These are phyloP conservation scores for Panulirus ornatus DNA, from an alignment of 1,140 invertebrate genomes.

Conservation along the genomic window DNA sequence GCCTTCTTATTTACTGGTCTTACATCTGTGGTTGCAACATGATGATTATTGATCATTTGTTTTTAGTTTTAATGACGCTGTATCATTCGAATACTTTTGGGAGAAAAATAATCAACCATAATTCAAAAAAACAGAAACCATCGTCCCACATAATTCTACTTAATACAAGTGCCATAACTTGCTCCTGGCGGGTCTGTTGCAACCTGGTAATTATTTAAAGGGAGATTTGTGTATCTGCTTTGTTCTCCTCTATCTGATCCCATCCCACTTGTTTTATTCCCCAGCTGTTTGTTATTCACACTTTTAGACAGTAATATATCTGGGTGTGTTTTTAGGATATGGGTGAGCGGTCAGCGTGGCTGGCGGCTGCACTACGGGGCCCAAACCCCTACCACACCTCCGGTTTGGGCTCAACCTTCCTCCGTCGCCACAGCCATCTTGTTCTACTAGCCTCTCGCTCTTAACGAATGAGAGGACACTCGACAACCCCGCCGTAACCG, in stretches of 20 bases:
- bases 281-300: conserved; percentile 62
- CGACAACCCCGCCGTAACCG: too few relatives aligned
- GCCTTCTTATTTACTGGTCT: conserved; percentile 69
- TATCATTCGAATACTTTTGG: not conserved
- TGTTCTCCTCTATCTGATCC: conserved; percentile 60
- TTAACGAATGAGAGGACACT: too few relatives aligned
- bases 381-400: too few relatives aligned
- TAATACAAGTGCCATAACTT: not conserved
- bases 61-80: conserved; percentile 50
- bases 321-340: not conserved
- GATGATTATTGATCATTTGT: conserved; percentile 65
- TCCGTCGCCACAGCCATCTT: too few relatives aligned
- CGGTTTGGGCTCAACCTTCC: too few relatives aligned
- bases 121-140: not conserved
- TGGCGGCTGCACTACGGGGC: too few relatives aligned
- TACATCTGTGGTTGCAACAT: conserved; percentile 66
- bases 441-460: too few relatives aligned
- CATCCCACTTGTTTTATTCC: conserved; percentile 53
- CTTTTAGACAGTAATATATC: conserved; percentile 53
- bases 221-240: conserved; percentile 68
- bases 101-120: not conserved
- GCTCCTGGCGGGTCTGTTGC: not conserved
- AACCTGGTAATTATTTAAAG: conserved; percentile 60
- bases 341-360: not conserved
- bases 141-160: not conserved